Evolutionary conservation across 1,140 invertebrate species (phyloP).

Genomic region (Berghia stephanieae): DNA sequence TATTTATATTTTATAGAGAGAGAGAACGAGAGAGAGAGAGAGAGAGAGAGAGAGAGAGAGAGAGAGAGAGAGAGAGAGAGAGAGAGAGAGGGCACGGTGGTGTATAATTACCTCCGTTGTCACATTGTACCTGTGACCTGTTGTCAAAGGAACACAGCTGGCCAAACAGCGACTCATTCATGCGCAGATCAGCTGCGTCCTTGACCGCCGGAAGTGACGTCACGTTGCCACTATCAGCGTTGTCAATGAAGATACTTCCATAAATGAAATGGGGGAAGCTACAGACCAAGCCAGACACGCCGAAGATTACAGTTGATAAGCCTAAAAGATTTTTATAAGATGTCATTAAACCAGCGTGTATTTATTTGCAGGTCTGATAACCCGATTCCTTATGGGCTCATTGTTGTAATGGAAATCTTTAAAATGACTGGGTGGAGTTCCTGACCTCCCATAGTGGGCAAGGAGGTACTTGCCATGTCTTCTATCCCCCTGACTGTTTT

Average conservation of each 20-base stretch:
- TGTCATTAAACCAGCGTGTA: no score
- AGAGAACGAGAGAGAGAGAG: not conserved
- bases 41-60: conserved; percentile 21
- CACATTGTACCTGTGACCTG: not conserved
- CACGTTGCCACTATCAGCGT: conserved; percentile 5
- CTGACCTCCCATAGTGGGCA: no score
- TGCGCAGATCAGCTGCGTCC: no score
- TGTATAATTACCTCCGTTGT: not conserved
- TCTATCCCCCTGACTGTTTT: no score
- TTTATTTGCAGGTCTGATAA: no score
- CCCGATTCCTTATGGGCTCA: no score
- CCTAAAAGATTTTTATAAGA: no score
- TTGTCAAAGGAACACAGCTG: not conserved
- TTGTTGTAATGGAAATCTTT: no score
- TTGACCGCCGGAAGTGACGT: not conserved
- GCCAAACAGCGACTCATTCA: not conserved
- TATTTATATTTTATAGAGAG: no score
- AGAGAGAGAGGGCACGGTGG: not conserved
- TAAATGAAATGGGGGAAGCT: conserved; percentile 45
- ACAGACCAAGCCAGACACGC: conserved; percentile 43
- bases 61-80: conserved; percentile 21
- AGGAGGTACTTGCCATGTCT: no score
- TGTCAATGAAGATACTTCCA: not conserved
- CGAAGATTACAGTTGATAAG: conserved; percentile 40
- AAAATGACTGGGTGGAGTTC: no score